A percentile compares a stretch with the other conserved stretches of the same genome.
Evolutionary conservation across 2,113 vertebrate species (phyloP).

Genomic region (Pandion haliaetus): DNA sequence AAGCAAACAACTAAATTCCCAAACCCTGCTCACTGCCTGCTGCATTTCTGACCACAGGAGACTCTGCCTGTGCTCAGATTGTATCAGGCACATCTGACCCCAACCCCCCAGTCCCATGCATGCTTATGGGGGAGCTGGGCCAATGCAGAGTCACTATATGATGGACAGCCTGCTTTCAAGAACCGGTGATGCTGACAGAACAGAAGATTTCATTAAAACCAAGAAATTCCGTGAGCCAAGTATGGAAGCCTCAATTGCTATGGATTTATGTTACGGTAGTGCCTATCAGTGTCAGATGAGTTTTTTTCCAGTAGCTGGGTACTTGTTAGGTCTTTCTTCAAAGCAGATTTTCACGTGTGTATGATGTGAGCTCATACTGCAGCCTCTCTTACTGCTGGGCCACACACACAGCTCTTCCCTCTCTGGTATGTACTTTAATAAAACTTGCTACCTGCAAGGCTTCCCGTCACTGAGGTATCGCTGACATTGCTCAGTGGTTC

Average conservation of each 20-base stretch:
- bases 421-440: neutral
- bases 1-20: neutral
- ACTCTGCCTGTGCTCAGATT: neutral
- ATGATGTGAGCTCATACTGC: neutral
- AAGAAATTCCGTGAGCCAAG: neutral
- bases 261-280: neutral
- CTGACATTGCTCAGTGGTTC: neutral
- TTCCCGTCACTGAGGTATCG: neutral
- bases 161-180: neutral
- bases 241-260: neutral
- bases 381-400: neutral
- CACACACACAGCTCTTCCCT: neutral
- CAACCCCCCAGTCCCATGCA: fast-evolving
- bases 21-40: neutral
- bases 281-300: neutral
- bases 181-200: neutral
- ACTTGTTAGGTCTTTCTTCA: neutral
- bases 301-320: neutral
- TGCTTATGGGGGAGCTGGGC: neutral
- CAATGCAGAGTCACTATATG: no score
- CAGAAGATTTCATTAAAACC: neutral
- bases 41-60: neutral
- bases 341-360: neutral
- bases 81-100: neutral
- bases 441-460: neutral